Evolutionary conservation across 2,888 invertebrate genomes (phyloP).

Genomic region (Vanessa cardui): DNA sequence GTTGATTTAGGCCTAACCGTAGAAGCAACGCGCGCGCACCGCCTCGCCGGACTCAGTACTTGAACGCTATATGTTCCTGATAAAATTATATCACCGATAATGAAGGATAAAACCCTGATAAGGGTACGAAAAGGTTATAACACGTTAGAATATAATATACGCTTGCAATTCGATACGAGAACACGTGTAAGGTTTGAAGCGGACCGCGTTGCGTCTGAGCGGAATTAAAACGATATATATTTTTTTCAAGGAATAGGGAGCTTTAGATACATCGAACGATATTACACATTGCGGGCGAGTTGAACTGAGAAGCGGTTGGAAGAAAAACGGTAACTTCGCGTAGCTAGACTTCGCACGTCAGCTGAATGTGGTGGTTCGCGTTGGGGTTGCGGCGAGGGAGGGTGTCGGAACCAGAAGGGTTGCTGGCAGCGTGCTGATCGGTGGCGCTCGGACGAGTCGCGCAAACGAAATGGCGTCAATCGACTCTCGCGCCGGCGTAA

Average conservation of each 20-base stretch:
- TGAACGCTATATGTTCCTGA: slow-evolving; percentile 32
- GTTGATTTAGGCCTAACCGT: slow-evolving; percentile 69
- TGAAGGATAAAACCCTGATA: slow-evolving; percentile 57
- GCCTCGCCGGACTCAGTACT: slow-evolving; percentile 32
- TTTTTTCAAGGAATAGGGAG: slow-evolving; percentile 32
- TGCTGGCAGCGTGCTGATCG: slow-evolving; percentile 32
- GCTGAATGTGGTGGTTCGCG: not conserved
- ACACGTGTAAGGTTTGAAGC: slow-evolving; percentile 28
- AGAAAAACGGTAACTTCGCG: not conserved
- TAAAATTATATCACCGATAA: slow-evolving; percentile 40
- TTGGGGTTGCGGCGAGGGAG: slow-evolving; percentile 20
- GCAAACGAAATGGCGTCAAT: slow-evolving; percentile 61
- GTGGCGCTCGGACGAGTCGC: slow-evolving; percentile 62
- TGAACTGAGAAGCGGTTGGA: no score
- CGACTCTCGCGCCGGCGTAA: slow-evolving; percentile 48
- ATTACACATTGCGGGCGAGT: no score
- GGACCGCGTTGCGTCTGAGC: not conserved
- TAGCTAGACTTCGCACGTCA: not conserved
- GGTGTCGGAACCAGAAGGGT: slow-evolving; percentile 31
- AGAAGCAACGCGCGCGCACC: slow-evolving; percentile 44
- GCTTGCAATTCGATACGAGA: slow-evolving; percentile 11
- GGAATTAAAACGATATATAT: slow-evolving; percentile 8
- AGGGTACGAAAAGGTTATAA: slow-evolving; percentile 47
- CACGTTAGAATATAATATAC: slow-evolving; percentile 27
- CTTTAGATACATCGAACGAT: not conserved